Percentiles rank a stretch among this genome's conserved stretches.
Conservation (phyloP, 2,113 vertebrate species). For the Enhydra lutris region DNA sequence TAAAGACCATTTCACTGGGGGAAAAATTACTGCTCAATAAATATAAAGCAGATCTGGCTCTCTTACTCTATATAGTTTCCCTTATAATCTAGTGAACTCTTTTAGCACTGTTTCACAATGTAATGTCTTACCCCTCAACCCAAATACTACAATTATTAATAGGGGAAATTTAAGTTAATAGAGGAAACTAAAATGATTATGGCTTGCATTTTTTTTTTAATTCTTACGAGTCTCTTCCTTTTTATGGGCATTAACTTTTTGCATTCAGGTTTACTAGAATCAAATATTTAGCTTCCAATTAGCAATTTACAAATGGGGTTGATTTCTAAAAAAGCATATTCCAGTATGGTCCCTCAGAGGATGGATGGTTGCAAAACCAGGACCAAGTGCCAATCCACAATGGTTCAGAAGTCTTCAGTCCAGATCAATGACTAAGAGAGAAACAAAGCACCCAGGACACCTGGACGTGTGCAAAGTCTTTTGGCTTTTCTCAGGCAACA, state of each 20-base stretch:
- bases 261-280: not conserved
- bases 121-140: not conserved
- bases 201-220: not conserved
- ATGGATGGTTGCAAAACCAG: not conserved
- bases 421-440: not conserved
- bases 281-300: not conserved
- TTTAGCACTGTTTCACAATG: not conserved
- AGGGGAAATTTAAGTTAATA: not conserved
- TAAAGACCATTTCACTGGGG: not conserved
- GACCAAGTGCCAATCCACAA: not conserved
- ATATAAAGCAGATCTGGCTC: not conserved
- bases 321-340: not conserved
- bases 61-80: not conserved
- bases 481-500: not conserved
- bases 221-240: not conserved
- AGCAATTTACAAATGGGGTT: not conserved
- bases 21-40: not conserved
- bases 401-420: not conserved
- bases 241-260: not conserved
- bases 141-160: not conserved
- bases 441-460: not conserved
- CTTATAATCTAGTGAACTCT: not conserved
- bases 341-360: not conserved
- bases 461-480: not conserved
- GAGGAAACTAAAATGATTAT: not conserved